Percentiles rank a stretch among this genome's conserved stretches.
These are phyloP conservation scores for Carollia perspicillata DNA, from an alignment of 2,113 vertebrate species.

Conservation along the genomic window DNA sequence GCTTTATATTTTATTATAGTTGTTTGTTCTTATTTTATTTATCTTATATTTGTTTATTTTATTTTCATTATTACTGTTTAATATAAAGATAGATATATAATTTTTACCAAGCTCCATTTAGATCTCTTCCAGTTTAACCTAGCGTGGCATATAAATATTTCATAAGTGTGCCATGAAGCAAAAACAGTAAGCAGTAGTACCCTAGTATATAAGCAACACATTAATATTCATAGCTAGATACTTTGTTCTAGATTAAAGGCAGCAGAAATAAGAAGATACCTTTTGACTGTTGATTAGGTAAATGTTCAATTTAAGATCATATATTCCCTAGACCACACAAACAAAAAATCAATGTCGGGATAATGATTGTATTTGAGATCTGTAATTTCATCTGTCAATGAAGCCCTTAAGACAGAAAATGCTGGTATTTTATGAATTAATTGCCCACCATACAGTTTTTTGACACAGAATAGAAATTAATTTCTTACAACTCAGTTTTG, in stretches of 20 bases:
- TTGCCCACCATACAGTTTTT: neutral
- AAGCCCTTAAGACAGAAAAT: neutral
- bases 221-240: neutral
- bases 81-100: neutral
- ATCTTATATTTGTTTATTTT: neutral
- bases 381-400: neutral
- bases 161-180: neutral
- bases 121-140: neutral
- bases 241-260: neutral
- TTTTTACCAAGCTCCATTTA: neutral
- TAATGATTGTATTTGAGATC: slow-evolving; percentile 30
- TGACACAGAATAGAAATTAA: slow-evolving; percentile 39
- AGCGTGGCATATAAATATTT: neutral
- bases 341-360: neutral
- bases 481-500: neutral
- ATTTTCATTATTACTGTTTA: slow-evolving; percentile 26
- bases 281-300: neutral
- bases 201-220: neutral
- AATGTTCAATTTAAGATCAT: slow-evolving; percentile 11
- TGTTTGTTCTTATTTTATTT: neutral
- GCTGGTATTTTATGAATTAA: slow-evolving; percentile 12
- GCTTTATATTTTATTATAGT: neutral
- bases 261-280: neutral
- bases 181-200: neutral
- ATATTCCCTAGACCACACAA: neutral